Conservation (phyloP, 2,888 invertebrate genomes). For the Netelia inedita region DNA sequence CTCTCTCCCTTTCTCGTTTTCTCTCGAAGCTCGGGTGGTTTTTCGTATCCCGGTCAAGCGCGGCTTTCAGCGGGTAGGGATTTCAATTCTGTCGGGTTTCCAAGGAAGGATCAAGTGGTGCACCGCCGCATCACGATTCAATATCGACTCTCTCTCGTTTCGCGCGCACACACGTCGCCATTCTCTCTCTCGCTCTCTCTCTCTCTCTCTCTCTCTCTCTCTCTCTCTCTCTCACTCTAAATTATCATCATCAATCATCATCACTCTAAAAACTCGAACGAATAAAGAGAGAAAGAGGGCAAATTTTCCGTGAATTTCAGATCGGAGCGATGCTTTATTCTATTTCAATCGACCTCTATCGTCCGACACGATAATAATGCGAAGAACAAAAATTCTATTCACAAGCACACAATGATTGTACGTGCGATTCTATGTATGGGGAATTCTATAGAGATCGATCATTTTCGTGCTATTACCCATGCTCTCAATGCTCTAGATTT, state of each 20-base stretch:
- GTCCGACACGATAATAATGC: constrained; percentile 41
- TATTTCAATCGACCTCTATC: constrained; percentile 34
- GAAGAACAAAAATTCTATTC: constrained; percentile 22
- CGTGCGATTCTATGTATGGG: background rate
- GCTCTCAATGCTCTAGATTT: background rate
- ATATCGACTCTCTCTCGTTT: constrained; percentile 62
- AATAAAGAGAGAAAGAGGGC: constrained; percentile 50
- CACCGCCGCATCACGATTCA: constrained; percentile 62
- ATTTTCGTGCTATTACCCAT: background rate
- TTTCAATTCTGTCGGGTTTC: constrained; percentile 69
- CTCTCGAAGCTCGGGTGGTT: constrained; percentile 76
- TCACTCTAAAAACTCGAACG: background rate
- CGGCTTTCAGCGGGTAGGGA: constrained; percentile 78
- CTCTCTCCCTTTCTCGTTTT: constrained; percentile 46
- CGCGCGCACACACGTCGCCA: constrained; percentile 45
- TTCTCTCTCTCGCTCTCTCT: constrained; percentile 51
- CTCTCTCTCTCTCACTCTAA: constrained; percentile 37
- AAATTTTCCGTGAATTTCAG: constrained; percentile 42
- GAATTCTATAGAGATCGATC: background rate
- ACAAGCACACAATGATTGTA: background rate
- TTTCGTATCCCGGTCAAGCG: constrained; percentile 82
- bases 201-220: constrained; percentile 29
- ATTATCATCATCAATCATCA: too few species aligned
- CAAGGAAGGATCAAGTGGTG: constrained; percentile 77
- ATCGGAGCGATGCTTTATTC: constrained; percentile 41